Percentiles rank a stretch among this genome's conserved stretches.
phyloP scores from a whole-genome alignment of 1,140 invertebrate species.

The Goniozus legneri region DNA sequence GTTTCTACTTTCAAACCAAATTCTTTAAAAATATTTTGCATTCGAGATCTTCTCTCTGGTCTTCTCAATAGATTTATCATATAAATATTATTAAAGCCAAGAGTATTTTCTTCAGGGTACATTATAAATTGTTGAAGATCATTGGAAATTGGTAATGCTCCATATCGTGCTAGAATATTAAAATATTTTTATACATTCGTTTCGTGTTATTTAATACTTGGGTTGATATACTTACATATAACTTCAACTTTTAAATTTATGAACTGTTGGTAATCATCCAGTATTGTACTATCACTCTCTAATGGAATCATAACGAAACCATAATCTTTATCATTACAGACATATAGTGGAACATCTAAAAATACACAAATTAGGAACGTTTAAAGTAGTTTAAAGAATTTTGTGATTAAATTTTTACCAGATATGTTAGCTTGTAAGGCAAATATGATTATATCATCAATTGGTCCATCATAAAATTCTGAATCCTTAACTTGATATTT shows the following conservation, averaged over 20 bases:
- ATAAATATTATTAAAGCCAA: conserved; percentile 77
- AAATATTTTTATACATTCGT: too few species aligned
- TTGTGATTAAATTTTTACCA: conserved; percentile 49
- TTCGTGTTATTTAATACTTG: background rate
- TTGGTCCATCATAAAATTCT: conserved; percentile 67
- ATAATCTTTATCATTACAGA: conserved; percentile 80
- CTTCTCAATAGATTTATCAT: conserved; percentile 88
- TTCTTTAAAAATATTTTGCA: conserved; percentile 74
- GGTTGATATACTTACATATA: conserved; percentile 53
- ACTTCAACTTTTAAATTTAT: conserved; percentile 76
- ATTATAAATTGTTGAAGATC: conserved; percentile 48
- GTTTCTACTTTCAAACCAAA: conserved; percentile 73
- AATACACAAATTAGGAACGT: conserved; percentile 5
- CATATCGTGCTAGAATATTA: conserved; percentile 19
- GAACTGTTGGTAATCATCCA: conserved; percentile 69
- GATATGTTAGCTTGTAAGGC: conserved; percentile 76
- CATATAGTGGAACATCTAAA: conserved; percentile 65
- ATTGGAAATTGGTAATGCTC: conserved; percentile 28
- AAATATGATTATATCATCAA: conserved; percentile 94
- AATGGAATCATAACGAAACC: conserved; percentile 82
- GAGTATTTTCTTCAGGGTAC: conserved; percentile 56
- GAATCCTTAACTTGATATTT: conserved; percentile 73
- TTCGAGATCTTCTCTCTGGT: conserved; percentile 72
- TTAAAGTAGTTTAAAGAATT: background rate
- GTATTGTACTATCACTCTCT: conserved; percentile 63